These are phyloP conservation scores for Patella depressa DNA, from an alignment of 2,888 invertebrate genomes.

Conservation along the genomic window DNA sequence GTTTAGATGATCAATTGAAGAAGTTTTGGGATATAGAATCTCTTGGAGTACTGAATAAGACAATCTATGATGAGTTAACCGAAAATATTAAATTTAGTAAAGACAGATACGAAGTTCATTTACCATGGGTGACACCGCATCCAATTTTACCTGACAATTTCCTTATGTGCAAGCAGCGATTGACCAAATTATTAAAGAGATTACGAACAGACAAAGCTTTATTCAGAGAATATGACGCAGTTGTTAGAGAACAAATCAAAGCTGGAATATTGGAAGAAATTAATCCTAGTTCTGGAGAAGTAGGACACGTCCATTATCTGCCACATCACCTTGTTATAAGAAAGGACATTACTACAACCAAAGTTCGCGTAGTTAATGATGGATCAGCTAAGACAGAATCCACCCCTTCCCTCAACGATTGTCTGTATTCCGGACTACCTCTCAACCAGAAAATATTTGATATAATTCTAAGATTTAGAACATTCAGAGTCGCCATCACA, in stretches of 20 bases:
- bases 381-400: no score
- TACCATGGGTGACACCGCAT: not conserved
- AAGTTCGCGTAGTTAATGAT: no score
- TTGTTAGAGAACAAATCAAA: no score
- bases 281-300: no score
- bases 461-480: not conserved
- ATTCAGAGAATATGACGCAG: no score
- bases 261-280: no score
- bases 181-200: not conserved
- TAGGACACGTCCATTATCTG: no score
- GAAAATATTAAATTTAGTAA: not conserved
- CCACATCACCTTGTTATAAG: no score
- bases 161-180: not conserved
- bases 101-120: not conserved
- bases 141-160: conserved; percentile 3
- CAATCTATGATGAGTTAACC: not conserved
- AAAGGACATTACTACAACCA: no score
- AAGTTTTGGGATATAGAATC: not conserved
- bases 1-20: no score
- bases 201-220: no score
- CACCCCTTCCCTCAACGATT: no score
- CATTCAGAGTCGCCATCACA: not conserved
- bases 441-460: not conserved
- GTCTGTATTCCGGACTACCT: not conserved
- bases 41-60: not conserved